Base-by-base conservation (phyloP, 2,888 invertebrate genomes). In the Listrodromus nycthemerus region DNA sequence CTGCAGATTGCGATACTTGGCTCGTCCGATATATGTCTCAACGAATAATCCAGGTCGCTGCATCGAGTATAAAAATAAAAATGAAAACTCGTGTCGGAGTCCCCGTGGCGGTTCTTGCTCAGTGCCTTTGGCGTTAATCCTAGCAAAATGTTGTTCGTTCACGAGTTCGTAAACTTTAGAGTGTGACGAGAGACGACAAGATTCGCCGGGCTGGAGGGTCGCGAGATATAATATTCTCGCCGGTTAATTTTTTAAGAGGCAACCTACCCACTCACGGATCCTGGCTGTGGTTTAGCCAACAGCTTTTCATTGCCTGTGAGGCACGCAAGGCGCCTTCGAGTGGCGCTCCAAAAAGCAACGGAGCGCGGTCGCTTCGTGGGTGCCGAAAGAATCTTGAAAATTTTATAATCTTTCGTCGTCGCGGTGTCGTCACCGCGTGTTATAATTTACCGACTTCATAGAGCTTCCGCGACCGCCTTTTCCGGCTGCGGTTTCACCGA, bases 201-300 rank as follows among this genome's bases (percentile, higher is more conserved):
- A 87, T 86, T 37, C 37, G 79, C 81, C 79, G 75, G 21, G 86
- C 85, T 61, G 83, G 86, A 87, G 85, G 84, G 55, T 16, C 61
- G 61, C 10, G 37, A 58, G 86, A 85, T 87, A 87, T 88, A 89
- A 90, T 89, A 89, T 88, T 88, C 85, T 82, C 45, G 37, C 50
- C 83, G 87, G 90, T 89, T 89, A 90, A 90, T 89, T 89, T 90
- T 89, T 90, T 80, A 86, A 90, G 89, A 82, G 87, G 86, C 87
- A 87, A 87, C 21, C 41, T 41, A 61, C 50, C 58, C n/a, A 21
- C 61, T 45, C 55, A 8, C 74, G 2, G 55, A 69, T 45, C 71
- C 55, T 30, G 58, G 48, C 5, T 83, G 67, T 67, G 67, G 82
- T 78, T 84, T 80, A 85, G 83, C 83, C 85, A 85, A 82, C n/a